Base-by-base conservation (phyloP, 2,797 vertebrate species). In the Chlorospingus semifuscus region DNA sequence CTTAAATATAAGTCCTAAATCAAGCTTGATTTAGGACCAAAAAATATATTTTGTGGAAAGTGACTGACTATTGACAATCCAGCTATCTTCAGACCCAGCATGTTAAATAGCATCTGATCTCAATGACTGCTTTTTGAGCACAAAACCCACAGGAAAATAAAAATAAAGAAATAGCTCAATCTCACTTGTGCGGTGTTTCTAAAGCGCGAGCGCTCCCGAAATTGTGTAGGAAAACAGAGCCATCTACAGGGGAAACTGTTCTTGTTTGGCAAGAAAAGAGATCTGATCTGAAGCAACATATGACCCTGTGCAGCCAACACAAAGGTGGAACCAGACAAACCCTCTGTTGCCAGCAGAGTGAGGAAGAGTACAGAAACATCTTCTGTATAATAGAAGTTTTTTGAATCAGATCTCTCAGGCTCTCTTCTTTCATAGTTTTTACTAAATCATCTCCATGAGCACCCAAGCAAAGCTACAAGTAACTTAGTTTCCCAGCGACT, bases 201-300 rank as follows among this genome's bases (percentile, higher is more conserved):
- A 30, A 94, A 83, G 41, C 39, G 52, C 34, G 15, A 63, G 37
- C 17, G 6, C 22, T 76, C 61, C n/a, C 0, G 0, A 90, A 87
- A 86, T 85, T 93, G 75, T 52, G 46, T 55, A 95, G 94, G 92
- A 95, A 96, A 92, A 90, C 57, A 95, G 96, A 96, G 97, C 92
- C 97, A 97, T 70, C 96, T 97, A 87, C 93, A 97, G 96, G 96
- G 55, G 61, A 90, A 90, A 88, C 10, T 47, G 11, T 17, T 69
- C 41, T 30, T n/a, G 6, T 55, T 91, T 76, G 56, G 29, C 34
- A 60, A 75, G 46, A 64, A 83, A 80, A 53, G 2, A 0, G 18
- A 30, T 68, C 16, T 1, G 3, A 46, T 26, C 17, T 55, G 16
- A 82, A 78, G 21, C 11, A 61, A 56, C 0, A 0, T 1, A 0